These are phyloP conservation scores for Chaenocephalus aceratus DNA, from an alignment of 2,113 vertebrate species.

Conservation along the genomic window DNA sequence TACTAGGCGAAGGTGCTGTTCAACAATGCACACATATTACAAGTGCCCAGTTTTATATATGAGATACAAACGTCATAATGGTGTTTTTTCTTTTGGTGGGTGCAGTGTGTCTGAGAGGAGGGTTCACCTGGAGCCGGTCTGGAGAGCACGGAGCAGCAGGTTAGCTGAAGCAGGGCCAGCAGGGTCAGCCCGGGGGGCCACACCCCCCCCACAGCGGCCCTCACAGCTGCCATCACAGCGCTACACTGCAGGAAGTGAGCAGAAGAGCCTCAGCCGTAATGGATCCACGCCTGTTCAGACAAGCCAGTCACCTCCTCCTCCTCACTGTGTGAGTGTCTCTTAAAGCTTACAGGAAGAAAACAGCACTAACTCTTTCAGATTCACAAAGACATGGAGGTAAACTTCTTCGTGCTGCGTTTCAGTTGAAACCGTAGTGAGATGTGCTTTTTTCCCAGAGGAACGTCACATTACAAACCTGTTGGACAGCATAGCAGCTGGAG, in stretches of 20 bases:
- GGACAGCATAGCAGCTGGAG: slow-evolving; percentile 63
- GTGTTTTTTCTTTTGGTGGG: no score
- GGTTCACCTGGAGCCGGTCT: slow-evolving; percentile 64
- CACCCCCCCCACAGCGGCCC: neutral
- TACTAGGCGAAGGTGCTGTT: no score
- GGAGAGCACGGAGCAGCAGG: slow-evolving; percentile 42
- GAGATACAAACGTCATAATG: neutral
- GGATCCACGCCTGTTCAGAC: neutral
- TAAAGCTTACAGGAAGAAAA: neutral
- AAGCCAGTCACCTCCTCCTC: slow-evolving; percentile 24
- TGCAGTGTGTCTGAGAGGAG: neutral
- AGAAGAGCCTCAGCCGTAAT: neutral
- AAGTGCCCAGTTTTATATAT: neutral
- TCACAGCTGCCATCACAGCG: slow-evolving; percentile 41
- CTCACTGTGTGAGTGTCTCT: neutral
- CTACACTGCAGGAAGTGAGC: neutral
- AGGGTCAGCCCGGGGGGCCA: slow-evolving; percentile 50
- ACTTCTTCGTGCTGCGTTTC: neutral
- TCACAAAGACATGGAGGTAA: neutral
- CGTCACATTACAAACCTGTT: slow-evolving; percentile 68
- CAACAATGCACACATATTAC: neutral
- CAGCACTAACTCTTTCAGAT: neutral
- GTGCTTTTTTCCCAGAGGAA: neutral
- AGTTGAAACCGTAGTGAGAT: neutral
- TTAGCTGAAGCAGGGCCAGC: slow-evolving; percentile 62